Evolutionary conservation across 2,113 vertebrate genomes (phyloP), one percentile per base, ranked within the genome.

Genomic region (Percopsis transmontana): DNA sequence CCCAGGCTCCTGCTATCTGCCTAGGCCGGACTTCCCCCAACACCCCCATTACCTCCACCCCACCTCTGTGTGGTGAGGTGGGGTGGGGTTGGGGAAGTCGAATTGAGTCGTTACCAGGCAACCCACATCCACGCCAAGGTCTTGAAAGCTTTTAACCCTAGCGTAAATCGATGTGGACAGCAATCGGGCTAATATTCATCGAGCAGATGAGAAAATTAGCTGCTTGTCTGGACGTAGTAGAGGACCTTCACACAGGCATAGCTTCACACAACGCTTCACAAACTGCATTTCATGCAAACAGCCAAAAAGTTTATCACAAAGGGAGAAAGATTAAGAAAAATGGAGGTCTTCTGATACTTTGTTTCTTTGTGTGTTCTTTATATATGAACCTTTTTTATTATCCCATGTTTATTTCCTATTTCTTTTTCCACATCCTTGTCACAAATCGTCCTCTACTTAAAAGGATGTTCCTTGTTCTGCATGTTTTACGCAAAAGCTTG

Each of bases 61-160:
- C 75, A 56, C 70, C 72, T 61, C 40, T 53, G 56, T 56, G 58
- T 74, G 59, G 44, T 47, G 24, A 19, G 58, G 21, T 27, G 58
- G 59, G 70, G 66, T 44, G 65, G 72, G 71, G 79, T 42, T 77
- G 62, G 59, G 23, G 60, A 75, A 72, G 66, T 62, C 4, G 53
- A 52, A 67, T 40, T 27, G 72, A 88, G 60, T 58, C 20, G 90
- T 90, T 89, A 85, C 90, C 76, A 76, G 80, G 91, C 89, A 90
- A 91, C 91, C 41, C 33, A 48, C 82, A 82, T 83, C 85, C 77
- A 84, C 89, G 77, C 68, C 79, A 84, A 84, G 86, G 90, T 91
- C 91, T 84, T 58, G 44, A 58, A 90, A 80, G 89, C 91, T 89
- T 91, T 92, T 92, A 90, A 93, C 91, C 90, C 90, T 48, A 76